Percentiles rank a stretch among this genome's conserved stretches.
Evolutionary conservation across 1,140 invertebrate genomes (phyloP).

Genomic region (Argopecten irradians): DNA sequence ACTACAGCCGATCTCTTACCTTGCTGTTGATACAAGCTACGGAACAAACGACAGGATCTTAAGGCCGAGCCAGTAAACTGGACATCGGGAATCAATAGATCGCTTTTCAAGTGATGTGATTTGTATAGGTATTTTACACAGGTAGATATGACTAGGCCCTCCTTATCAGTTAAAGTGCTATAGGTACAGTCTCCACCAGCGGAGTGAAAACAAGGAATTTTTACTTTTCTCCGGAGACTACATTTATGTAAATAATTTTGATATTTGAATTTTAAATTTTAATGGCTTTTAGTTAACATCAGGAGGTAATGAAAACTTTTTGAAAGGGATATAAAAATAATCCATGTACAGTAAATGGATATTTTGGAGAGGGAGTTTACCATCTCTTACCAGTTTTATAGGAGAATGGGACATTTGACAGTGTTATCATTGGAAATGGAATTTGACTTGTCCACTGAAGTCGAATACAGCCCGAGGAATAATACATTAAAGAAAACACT

Average conservation of each 20-base stretch:
- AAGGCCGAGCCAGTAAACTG: neutral
- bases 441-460: neutral
- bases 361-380: neutral
- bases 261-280: neutral
- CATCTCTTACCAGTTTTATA: neutral
- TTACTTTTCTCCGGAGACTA: neutral
- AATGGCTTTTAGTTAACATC: neutral
- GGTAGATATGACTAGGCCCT: neutral
- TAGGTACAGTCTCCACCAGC: neutral
- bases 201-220: neutral
- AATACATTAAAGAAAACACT: neutral
- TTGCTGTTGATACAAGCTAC: neutral
- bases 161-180: neutral
- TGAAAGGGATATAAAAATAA: neutral
- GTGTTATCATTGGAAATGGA: neutral
- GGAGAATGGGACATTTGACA: neutral
- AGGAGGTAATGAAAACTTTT: neutral
- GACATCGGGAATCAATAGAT: conserved; percentile 9
- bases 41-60: neutral
- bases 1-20: neutral
- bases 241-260: neutral
- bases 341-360: neutral
- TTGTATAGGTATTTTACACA: conserved; percentile 17
- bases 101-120: conserved; percentile 21
- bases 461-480: neutral